Evolutionary conservation across 2,797 vertebrate species (phyloP), one percentile per base, ranked within the genome.

Genomic region (Artibeus jamaicensis): DNA sequence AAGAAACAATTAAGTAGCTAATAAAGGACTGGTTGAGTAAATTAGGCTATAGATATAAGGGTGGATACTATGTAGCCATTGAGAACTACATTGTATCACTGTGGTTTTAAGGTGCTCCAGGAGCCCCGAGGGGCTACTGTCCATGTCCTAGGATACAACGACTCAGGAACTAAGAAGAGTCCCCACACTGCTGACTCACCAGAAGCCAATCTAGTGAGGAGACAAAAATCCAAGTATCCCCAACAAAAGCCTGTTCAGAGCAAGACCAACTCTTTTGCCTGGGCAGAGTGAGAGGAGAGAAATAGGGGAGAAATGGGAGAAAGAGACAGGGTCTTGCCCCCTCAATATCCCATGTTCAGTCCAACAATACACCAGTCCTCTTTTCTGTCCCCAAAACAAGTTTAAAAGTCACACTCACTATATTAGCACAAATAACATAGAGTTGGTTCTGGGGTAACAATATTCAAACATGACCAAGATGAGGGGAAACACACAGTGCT

Each of bases 261-360:
- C 0, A 3, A 68, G 22, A 55, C 48, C 55, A n/a, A 68, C 9
- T 62, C 16, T 14, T 18, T 12, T 18, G 22, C 68, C n/a, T 59
- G 32, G 15, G 73, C 22, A 48, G 37, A 78, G 65, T 2, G 16
- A 50, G 34, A 73, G 22, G 9, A 62, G 44, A 84, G 57, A 70
- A 34, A 37, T 1, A 8, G 1, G 65, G 68, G n/a, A 88, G 24
- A 74, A 59, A 55, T 1, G 0, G 19, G n/a, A 84, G 71, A 37
- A 48, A 59, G 32, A n/a, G 29, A 6, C 1, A 34, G 48, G 39
- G 9, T 16, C 32, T 53, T 21, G 5, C 16, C 11, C 15, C 26
- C 8, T 65, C 78, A 11, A 53, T 1, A 42, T 2, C 24, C n/a
- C 44, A 70, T 2, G 0, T 18, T 15, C 8, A 9, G 1, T 39